Evolutionary conservation across 2,797 vertebrate species (phyloP).

Genomic region (Myotis planiceps): DNA sequence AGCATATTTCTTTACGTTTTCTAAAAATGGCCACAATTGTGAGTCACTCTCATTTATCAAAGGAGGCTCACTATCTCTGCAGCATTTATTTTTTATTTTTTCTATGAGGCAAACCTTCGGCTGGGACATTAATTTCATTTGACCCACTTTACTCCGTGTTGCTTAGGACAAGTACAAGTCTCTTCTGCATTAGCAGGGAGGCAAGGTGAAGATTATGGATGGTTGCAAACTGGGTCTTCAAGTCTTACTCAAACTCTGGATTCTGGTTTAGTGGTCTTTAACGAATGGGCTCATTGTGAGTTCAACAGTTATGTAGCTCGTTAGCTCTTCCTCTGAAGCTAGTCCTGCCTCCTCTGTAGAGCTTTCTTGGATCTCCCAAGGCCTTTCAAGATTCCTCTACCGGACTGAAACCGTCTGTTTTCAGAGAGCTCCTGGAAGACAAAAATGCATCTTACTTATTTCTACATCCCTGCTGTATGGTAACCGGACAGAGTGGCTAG

Average conservation of each 20-base stretch:
- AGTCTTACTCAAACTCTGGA: constrained; percentile 21
- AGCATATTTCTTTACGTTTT: constrained; percentile 76
- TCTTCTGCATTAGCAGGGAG: constrained; percentile 67
- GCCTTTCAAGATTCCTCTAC: not conserved
- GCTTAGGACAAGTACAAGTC: constrained; percentile 67
- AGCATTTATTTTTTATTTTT: constrained; percentile 74
- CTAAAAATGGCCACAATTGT: constrained; percentile 69
- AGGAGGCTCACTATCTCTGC: constrained; percentile 39
- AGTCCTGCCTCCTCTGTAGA: not conserved
- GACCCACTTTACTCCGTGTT: constrained; percentile 68
- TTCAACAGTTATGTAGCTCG: not conserved
- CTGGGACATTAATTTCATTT: constrained; percentile 72
- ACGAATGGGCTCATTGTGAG: not conserved
- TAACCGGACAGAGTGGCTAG: not conserved
- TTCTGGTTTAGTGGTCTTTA: not conserved
- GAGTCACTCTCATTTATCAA: constrained; percentile 78
- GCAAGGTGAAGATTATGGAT: constrained; percentile 57
- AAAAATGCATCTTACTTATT: not conserved
- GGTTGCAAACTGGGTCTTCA: constrained; percentile 42
- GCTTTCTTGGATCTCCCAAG: not conserved
- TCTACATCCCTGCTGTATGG: not conserved
- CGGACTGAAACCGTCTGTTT: constrained; percentile 28
- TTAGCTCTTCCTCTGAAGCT: not conserved
- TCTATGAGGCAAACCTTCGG: constrained; percentile 71
- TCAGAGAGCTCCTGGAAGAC: not conserved